Evolutionary conservation across 2,797 vertebrate genomes (phyloP), one percentile per base, ranked within the genome.

Genomic region (Sebastes cheni): DNA sequence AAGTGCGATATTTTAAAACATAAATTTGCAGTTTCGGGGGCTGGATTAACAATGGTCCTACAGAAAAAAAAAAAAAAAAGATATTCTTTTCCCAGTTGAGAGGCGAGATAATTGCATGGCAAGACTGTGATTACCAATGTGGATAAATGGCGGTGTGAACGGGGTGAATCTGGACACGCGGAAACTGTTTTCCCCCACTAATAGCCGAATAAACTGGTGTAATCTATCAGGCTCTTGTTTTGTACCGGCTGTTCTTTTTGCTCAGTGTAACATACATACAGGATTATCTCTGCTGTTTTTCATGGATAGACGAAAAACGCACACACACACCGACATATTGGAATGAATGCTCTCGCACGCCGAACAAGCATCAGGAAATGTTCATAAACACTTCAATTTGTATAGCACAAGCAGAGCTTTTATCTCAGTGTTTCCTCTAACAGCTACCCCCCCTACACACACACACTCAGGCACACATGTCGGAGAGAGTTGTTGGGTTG

Each of bases 111-210:
- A 86, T 92, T 89, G 83, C 83, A 79, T 32, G 12, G 58, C 75
- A 80, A 81, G 65, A 69, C 78, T 39, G 85, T 89, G 85, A 90
- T 92, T 89, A 90, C 86, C 70, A 84, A 62, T 84, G 88, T 91
- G 86, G 83, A 91, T 90, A 90, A 92, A 92, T 89, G 74, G 70
- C 23, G 55, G 71, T 85, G 86, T 77, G 78, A 90, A 85, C 75
- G 79, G 86, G 91, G 81, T 86, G 88, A 88, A 87, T 80, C 50
- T 82, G 87, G 91, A 91, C 88, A 87, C 76, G 77, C 75, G 75
- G 76, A 81, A 90, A 85, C 56, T 72, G 76, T 82, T 91, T 72
- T 29, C 67, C 80, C 75, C 79, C 70, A 59, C 77, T 92, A 91
- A 92, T 92, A 65, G 89, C 83, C 65, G 66, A 81, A 86, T 84